Percentiles rank a stretch among this genome's conserved stretches.
Conservation (phyloP, 2,113 vertebrate genomes). For the Hemiscyllium ocellatum region DNA sequence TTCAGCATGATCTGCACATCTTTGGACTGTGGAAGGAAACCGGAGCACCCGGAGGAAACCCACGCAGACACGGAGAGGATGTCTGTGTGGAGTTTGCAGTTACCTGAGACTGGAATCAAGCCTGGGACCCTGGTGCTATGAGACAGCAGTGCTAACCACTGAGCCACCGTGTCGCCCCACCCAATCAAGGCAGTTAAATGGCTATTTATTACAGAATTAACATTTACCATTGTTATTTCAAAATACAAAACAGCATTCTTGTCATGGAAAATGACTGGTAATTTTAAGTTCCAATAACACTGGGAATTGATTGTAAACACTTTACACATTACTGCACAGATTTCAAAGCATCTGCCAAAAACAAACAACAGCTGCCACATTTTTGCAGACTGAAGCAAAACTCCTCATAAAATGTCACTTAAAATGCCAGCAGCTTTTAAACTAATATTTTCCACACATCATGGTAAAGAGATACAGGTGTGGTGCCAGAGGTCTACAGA, state of each 20-base stretch:
- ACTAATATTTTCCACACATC: background rate
- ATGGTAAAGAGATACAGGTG: background rate
- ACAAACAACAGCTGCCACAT: slow-evolving; percentile 2
- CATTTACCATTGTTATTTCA: background rate
- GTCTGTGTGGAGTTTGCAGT: too few species aligned
- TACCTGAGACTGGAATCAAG: too few species aligned
- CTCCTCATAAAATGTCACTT: background rate
- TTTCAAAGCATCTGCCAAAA: slow-evolving; percentile 19
- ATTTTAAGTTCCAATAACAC: background rate
- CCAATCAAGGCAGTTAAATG: too few species aligned
- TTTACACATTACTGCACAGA: background rate
- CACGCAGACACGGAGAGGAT: too few species aligned
- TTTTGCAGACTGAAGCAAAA: background rate
- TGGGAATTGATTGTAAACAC: background rate
- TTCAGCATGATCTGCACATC: too few species aligned
- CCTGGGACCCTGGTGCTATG: too few species aligned
- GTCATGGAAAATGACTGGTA: background rate
- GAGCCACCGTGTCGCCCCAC: too few species aligned
- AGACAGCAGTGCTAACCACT: too few species aligned
- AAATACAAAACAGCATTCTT: background rate
- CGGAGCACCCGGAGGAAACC: too few species aligned
- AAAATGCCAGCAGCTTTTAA: slow-evolving; percentile 7
- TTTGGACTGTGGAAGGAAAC: too few species aligned
- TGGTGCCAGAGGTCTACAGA: background rate
- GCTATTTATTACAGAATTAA: background rate